Evolutionary conservation across 2,797 vertebrate genomes (phyloP).

Genomic region (Protosalanx chinensis): DNA sequence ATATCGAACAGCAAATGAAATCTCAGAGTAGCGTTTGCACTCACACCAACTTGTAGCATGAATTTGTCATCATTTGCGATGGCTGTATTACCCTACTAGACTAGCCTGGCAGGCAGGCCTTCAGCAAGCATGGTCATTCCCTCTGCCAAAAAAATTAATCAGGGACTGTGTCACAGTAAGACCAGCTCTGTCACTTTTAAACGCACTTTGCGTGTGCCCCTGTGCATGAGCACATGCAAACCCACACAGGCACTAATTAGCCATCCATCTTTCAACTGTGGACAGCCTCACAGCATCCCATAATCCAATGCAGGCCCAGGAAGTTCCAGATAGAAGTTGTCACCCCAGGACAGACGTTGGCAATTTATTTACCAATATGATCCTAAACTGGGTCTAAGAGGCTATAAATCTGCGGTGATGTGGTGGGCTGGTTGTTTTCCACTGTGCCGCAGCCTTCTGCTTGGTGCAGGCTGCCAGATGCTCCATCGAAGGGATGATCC

Average conservation of each 20-base stretch:
- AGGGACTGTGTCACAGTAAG: conserved; percentile 47
- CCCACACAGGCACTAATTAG: not conserved
- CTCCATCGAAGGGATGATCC: conserved; percentile 50
- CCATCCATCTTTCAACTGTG: not conserved
- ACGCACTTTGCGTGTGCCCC: not conserved
- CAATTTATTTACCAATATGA: conserved; percentile 45
- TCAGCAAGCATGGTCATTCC: conserved; percentile 67
- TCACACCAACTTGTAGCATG: conserved; percentile 70
- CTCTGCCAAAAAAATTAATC: conserved; percentile 49
- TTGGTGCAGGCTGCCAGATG: conserved; percentile 59
- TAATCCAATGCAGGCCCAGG: conserved; percentile 44
- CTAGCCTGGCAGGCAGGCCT: conserved; percentile 64
- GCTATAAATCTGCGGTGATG: conserved; percentile 36
- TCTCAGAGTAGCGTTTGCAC: conserved; percentile 65
- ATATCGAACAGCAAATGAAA: conserved; percentile 78
- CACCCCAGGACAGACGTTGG: conserved; percentile 12
- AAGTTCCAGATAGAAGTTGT: conserved; percentile 34
- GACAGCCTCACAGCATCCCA: not conserved
- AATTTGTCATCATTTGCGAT: conserved; percentile 74
- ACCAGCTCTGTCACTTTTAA: not conserved
- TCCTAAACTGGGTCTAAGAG: conserved; percentile 48
- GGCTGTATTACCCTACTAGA: conserved; percentile 73
- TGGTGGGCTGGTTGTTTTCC: conserved; percentile 51
- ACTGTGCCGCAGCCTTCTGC: conserved; percentile 48
- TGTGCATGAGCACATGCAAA: not conserved